phyloP scores from a whole-genome alignment of 2,888 invertebrate species.

The Sepiola atlantica region DNA sequence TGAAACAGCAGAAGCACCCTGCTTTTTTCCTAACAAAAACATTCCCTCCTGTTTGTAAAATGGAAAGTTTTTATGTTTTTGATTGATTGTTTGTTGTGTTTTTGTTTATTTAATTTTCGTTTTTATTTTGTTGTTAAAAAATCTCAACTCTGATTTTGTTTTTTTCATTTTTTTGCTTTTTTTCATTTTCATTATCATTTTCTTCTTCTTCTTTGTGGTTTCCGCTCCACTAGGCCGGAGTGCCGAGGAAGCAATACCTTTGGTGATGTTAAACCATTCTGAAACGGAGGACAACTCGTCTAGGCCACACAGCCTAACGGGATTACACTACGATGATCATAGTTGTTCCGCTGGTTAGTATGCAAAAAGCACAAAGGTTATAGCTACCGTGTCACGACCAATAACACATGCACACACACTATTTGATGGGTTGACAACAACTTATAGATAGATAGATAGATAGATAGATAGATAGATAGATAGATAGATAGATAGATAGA shows the following conservation, averaged over 20 bases:
- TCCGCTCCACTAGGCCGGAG: conserved; percentile 61
- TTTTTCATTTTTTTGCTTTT: not conserved
- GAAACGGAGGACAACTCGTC: conserved; percentile 57
- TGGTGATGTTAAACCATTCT: conserved; percentile 73
- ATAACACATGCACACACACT: not conserved
- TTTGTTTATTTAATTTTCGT: not conserved
- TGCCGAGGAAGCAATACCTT: conserved; percentile 72
- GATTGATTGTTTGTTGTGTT: too few species aligned
- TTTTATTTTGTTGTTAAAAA: not conserved
- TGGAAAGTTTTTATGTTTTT: too few species aligned
- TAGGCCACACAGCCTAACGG: conserved; percentile 42
- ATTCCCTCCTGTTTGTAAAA: too few species aligned
- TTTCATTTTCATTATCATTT: conserved; percentile 49
- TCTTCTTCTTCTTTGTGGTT: conserved; percentile 48
- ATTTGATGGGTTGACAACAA: conserved; percentile 14
- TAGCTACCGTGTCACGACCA: not conserved
- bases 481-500: conserved; percentile 16
- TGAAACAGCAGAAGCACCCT: too few species aligned
- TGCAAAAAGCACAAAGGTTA: not conserved
- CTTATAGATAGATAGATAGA: not conserved
- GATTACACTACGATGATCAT: conserved; percentile 38
- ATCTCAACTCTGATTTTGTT: not conserved
- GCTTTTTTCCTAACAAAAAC: too few species aligned
- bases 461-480: not conserved
- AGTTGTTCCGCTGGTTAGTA: conserved; percentile 42